These are phyloP conservation scores for Myotis vivesi DNA, from an alignment of 2,797 vertebrate genomes.

Conservation along the genomic window DNA sequence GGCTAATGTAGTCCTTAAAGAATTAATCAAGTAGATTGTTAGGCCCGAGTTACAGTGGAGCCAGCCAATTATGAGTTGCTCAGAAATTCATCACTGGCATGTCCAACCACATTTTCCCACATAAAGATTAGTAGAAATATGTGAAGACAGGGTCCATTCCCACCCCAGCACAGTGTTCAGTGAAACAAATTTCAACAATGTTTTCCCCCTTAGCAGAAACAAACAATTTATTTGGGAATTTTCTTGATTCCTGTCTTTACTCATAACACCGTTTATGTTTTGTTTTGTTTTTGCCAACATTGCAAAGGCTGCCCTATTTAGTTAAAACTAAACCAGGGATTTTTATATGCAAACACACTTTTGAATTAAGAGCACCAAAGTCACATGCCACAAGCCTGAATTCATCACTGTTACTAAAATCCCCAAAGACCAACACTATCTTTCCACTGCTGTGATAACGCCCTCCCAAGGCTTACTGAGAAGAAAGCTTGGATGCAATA, in stretches of 20 bases:
- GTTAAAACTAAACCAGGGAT: constrained; percentile 51
- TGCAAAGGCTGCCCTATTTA: constrained; percentile 26
- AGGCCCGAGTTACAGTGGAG: constrained; percentile 77
- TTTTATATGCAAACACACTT: constrained; percentile 60
- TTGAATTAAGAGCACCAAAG: constrained; percentile 35
- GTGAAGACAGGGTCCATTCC: constrained; percentile 80
- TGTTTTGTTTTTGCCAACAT: background rate
- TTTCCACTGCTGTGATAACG: constrained; percentile 58
- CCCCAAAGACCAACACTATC: constrained; percentile 52
- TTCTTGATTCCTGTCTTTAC: constrained; percentile 50
- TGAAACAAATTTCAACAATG: constrained; percentile 65
- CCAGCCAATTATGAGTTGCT: constrained; percentile 84
- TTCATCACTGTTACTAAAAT: constrained; percentile 47
- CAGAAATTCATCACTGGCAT: constrained; percentile 86
- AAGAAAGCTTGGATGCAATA: constrained; percentile 59
- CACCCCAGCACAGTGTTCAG: constrained; percentile 60
- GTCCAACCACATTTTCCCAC: constrained; percentile 84
- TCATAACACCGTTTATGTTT: background rate
- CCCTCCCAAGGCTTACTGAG: constrained; percentile 35
- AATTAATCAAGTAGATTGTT: constrained; percentile 87
- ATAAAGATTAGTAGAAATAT: constrained; percentile 83
- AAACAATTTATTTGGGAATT: constrained; percentile 37
- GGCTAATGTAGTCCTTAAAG: constrained; percentile 83
- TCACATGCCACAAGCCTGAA: constrained; percentile 51
- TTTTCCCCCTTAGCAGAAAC: constrained; percentile 9